Conservation (phyloP, 2,113 vertebrate species). For the Gopherus flavomarginatus region DNA sequence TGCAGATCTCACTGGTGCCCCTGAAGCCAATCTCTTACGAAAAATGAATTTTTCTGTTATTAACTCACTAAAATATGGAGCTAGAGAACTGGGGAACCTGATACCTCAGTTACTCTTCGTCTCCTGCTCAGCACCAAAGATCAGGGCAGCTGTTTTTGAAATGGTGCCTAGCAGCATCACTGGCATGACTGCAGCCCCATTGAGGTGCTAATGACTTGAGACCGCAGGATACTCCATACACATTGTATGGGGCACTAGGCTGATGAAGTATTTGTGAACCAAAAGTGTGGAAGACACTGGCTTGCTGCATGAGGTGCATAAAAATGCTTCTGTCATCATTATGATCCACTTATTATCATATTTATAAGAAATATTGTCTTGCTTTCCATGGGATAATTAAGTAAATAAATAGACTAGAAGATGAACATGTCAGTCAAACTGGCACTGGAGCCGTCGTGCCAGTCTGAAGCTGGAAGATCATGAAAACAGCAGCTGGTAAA, state of each 20-base stretch:
- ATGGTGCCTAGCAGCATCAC: background rate
- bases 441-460: background rate
- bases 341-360: slow-evolving; percentile 35
- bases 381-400: slow-evolving; percentile 57
- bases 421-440: slow-evolving; percentile 46
- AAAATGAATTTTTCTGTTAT: background rate
- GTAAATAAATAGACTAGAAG: slow-evolving; percentile 63
- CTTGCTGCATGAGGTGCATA: slow-evolving; percentile 5
- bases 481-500: background rate
- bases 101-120: background rate
- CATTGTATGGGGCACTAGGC: background rate
- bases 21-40: background rate
- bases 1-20: background rate
- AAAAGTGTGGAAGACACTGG: background rate
- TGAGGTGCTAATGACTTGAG: background rate
- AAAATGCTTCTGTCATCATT: slow-evolving; percentile 36
- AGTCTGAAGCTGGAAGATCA: slow-evolving; percentile 11
- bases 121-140: background rate
- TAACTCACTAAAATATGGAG: fast-evolving
- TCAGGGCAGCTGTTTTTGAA: background rate
- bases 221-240: background rate
- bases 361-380: slow-evolving; percentile 55
- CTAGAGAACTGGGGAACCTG: background rate
- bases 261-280: background rate
- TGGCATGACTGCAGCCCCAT: background rate